Base-by-base conservation (phyloP, 1,140 invertebrate species). In the Bradysia coprophila region DNA sequence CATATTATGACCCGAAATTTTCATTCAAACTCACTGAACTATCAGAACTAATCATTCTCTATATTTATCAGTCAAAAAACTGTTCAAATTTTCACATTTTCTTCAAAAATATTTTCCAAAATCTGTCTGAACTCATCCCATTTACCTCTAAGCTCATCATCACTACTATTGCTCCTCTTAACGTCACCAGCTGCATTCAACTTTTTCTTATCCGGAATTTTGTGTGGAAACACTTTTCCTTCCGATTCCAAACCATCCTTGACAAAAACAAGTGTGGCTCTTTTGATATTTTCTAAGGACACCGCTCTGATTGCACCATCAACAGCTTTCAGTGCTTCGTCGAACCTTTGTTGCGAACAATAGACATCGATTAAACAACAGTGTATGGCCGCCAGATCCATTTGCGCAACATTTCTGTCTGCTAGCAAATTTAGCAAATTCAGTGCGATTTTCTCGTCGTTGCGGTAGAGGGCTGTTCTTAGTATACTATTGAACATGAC, bases 401-500 rank as follows among this genome's bases (percentile, higher is more conserved):
- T 62, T 23, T 57, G 52, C 9, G 67, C 65, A 13, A 78, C 58
- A 40, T 63, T 60, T 38, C 55, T 56, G 48, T 48, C 52, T 52
- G 70, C 66, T 42, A 79, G 51, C 48, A 62, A 59, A 1, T 58
- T 50, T 20, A 76, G 65, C 8, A 80, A 49, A 45, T 66, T 67
- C 38, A 64, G 47, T 3, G 68, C 65, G 4, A 73, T 40, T 40
- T 68, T 53, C 39, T 68, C 62, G 47, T 78, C 64, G 38, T 68
- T 63, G 28, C 63, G 63, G 4, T 64, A 51, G 42, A 70, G 57
- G 0, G 69, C 67, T 18, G 67, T 63, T 49, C 73, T 67, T 37
- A 78, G 48, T 10, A 81, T 57, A 46, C 68, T 58, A 51, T 72
- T 69, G 57, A 78, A 79, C 58, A 71, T 65, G 2, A 78, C 51